Evolutionary conservation across 2,113 vertebrate genomes (phyloP).

Genomic region (Carollia perspicillata): DNA sequence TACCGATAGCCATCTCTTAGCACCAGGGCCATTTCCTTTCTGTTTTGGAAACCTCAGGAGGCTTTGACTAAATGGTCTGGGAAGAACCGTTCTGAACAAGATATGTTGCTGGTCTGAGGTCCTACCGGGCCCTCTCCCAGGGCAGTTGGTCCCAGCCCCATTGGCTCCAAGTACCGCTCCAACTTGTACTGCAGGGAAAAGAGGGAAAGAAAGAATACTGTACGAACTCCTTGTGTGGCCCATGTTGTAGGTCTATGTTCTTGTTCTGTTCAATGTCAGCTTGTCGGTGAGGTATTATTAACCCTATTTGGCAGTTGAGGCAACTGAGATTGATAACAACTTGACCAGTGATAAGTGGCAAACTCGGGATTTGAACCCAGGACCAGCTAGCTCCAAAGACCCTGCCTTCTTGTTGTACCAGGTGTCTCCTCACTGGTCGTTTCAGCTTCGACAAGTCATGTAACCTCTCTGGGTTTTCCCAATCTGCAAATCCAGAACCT

Average conservation of each 20-base stretch:
- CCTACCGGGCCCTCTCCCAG: accelerated
- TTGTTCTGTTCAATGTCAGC: neutral
- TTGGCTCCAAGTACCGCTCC: neutral
- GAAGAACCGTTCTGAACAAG: neutral
- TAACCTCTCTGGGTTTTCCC: neutral
- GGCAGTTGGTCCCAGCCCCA: too few relatives aligned
- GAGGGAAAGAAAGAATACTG: neutral
- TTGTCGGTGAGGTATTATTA: neutral
- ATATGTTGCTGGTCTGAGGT: neutral
- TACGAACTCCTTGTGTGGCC: neutral
- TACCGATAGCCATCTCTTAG: neutral
- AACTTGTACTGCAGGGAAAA: neutral
- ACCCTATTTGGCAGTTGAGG: neutral
- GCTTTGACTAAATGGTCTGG: neutral
- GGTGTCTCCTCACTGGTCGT: neutral
- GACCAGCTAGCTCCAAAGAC: neutral
- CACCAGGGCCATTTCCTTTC: constrained; percentile 2
- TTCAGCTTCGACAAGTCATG: neutral
- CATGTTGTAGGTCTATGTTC: neutral
- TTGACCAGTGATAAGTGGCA: neutral
- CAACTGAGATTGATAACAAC: neutral
- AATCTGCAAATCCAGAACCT: neutral
- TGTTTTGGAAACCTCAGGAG: constrained; percentile 7
- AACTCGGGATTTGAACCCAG: neutral
- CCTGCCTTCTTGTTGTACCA: neutral